phyloP scores from a whole-genome alignment of 2,888 invertebrate genomes.

The Frankliniella intonsa region DNA sequence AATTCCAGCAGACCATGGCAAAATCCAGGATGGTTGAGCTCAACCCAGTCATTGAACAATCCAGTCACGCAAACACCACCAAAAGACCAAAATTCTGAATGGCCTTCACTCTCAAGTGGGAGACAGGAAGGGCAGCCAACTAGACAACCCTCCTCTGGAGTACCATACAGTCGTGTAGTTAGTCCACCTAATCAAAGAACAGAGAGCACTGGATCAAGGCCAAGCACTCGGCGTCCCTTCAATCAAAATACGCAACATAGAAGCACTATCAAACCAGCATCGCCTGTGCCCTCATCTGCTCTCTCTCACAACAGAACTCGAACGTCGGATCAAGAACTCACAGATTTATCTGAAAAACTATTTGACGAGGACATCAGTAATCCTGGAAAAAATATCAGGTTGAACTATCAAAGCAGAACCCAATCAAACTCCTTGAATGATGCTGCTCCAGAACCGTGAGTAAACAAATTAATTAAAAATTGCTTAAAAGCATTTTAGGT shows the following conservation, averaged over 20 bases:
- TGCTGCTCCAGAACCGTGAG: conserved; percentile 72
- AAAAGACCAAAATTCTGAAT: background rate
- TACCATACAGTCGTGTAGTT: background rate
- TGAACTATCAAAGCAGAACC: conserved; percentile 72
- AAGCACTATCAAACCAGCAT: background rate
- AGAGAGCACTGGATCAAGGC: background rate
- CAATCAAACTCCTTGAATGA: conserved; percentile 63
- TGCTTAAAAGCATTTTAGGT: background rate
- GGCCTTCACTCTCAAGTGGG: background rate
- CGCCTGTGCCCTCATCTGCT: background rate
- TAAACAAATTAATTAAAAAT: conserved; percentile 36
- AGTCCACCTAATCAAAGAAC: background rate
- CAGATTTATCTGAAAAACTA: conserved; percentile 65
- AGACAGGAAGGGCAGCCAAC: background rate
- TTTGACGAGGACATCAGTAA: conserved; percentile 69
- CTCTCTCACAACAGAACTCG: conserved; percentile 30
- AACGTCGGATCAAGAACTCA: conserved; percentile 57
- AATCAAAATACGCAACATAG: background rate
- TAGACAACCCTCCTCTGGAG: background rate
- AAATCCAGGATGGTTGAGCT: background rate
- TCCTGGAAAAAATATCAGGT: conserved; percentile 61
- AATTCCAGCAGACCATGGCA: background rate
- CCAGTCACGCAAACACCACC: background rate
- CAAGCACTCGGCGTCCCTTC: background rate
- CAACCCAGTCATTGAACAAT: background rate